These are phyloP conservation scores for Grammatotria lemairii DNA, from an alignment of 2,113 vertebrate species.

Conservation along the genomic window DNA sequence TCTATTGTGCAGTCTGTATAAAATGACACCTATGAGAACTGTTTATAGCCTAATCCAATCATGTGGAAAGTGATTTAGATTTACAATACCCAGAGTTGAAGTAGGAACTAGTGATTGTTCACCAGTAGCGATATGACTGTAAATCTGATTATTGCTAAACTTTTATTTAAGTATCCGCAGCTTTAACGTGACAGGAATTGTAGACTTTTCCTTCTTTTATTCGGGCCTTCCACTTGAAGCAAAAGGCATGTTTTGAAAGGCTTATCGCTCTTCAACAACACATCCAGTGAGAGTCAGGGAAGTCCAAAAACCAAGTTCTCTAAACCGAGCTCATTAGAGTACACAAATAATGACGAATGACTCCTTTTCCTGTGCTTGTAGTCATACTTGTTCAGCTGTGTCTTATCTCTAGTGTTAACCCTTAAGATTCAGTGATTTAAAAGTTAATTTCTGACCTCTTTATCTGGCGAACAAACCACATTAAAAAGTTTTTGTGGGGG, in stretches of 20 bases:
- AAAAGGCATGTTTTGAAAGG: not conserved
- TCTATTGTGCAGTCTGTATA: not conserved
- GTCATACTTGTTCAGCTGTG: not conserved
- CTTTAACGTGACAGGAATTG: not conserved
- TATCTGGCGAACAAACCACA: not conserved
- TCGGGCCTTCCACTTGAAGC: not conserved
- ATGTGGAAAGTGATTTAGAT: not conserved
- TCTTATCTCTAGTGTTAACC: not conserved
- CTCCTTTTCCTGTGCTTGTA: not conserved
- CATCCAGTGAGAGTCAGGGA: not conserved
- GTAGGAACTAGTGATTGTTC: not conserved
- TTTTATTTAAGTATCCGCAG: not conserved
- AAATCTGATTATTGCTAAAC: not conserved
- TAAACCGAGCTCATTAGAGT: not conserved
- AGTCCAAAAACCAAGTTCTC: not conserved
- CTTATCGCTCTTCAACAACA: not conserved
- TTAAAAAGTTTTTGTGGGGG: constrained; percentile 26
- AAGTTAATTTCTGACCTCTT: not conserved
- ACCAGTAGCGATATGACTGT: not conserved
- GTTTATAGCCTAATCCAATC: not conserved
- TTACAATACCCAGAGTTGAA: not conserved
- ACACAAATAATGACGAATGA: not conserved
- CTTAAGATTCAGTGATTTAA: not conserved
- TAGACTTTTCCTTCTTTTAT: not conserved
- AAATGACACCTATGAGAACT: not conserved